Conservation (phyloP, 1,140 invertebrate species). For the Camponotus floridanus region DNA sequence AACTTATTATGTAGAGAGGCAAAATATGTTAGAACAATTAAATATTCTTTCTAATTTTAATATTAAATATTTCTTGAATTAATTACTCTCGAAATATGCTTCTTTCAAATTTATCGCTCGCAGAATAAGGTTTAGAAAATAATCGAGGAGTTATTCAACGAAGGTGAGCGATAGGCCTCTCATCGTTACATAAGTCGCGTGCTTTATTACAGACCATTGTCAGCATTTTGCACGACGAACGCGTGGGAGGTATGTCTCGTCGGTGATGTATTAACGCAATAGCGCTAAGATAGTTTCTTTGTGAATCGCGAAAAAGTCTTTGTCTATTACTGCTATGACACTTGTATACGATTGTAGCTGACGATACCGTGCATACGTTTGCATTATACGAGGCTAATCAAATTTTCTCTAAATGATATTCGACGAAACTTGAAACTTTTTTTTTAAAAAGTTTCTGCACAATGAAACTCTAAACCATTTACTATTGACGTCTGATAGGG, state of each 20-base stretch:
- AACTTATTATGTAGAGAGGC: too few species aligned
- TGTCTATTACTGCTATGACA: constrained; percentile 16
- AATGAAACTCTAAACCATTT: too few species aligned
- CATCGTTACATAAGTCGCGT: constrained; percentile 59
- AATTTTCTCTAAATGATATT: constrained; percentile 1
- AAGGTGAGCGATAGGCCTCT: background rate
- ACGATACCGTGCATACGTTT: constrained; percentile 7
- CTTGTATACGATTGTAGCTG: background rate
- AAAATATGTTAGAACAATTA: too few species aligned
- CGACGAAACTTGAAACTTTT: background rate
- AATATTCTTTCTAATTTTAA: too few species aligned
- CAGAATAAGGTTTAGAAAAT: too few species aligned
- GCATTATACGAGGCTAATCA: background rate
- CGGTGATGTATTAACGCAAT: constrained; percentile 61
- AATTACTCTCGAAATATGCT: too few species aligned
- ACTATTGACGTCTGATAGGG: too few species aligned
- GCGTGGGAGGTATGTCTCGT: constrained; percentile 36
- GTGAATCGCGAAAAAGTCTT: constrained; percentile 48
- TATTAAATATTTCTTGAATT: too few species aligned
- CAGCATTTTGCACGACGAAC: constrained; percentile 36
- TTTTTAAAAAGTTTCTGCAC: background rate
- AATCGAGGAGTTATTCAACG: too few species aligned
- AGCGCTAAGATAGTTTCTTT: constrained; percentile 54
- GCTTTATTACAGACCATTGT: constrained; percentile 61
- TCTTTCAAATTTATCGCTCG: too few species aligned